phyloP scores from a whole-genome alignment of 2,888 invertebrate genomes.

The Agrochola litura region DNA sequence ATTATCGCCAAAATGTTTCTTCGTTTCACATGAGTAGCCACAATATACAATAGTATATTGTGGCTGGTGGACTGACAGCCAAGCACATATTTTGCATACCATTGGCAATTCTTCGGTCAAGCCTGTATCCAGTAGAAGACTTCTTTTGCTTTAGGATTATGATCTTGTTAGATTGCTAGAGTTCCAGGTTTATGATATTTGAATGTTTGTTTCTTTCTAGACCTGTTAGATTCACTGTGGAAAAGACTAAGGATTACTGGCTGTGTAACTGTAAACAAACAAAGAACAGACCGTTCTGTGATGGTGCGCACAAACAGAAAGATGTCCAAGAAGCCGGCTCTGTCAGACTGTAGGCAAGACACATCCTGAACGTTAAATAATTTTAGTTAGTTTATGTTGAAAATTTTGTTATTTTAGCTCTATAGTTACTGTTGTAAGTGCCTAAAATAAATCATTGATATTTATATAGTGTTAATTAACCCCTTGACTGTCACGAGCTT shows the following conservation, averaged over 20 bases:
- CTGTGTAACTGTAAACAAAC: slow-evolving; percentile 99
- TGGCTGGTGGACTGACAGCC: neutral
- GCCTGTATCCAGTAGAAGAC: neutral
- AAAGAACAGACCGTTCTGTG: slow-evolving; percentile 98
- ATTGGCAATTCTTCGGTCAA: neutral
- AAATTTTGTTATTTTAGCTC: slow-evolving; percentile 21
- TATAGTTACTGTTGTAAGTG: slow-evolving; percentile 40
- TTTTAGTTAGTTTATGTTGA: slow-evolving; percentile 36
- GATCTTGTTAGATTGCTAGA: neutral
- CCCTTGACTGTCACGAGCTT: too few relatives aligned
- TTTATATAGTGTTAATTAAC: neutral
- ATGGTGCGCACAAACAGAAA: slow-evolving; percentile 96
- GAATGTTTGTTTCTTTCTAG: slow-evolving; percentile 77
- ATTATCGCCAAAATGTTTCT: too few relatives aligned
- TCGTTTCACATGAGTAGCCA: too few relatives aligned
- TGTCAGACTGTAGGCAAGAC: slow-evolving; percentile 72
- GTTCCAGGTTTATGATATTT: neutral
- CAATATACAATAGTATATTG: too few relatives aligned
- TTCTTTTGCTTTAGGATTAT: neutral
- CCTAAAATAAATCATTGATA: slow-evolving; percentile 37
- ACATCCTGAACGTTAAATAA: neutral
- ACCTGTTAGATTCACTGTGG: slow-evolving; percentile 96
- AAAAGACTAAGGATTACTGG: slow-evolving; percentile 97
- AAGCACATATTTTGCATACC: neutral
- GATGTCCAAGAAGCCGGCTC: slow-evolving; percentile 92